Evolutionary conservation across 2,797 vertebrate genomes (phyloP), one percentile per base, ranked within the genome.

Genomic region (Pampus argenteus): DNA sequence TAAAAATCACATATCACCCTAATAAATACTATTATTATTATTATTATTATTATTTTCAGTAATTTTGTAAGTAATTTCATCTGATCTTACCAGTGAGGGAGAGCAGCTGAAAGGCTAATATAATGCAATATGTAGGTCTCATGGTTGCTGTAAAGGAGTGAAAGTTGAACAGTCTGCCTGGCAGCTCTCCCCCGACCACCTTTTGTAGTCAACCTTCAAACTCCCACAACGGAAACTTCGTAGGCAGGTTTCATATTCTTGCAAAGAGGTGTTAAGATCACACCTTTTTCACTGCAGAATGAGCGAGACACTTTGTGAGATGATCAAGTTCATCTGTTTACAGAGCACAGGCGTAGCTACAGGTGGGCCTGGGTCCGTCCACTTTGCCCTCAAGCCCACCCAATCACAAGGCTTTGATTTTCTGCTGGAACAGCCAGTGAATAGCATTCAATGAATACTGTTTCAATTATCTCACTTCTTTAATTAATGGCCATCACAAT

Each of bases 41-140:
- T 40, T 40, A 40, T 15, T 40, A 40, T 40, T 40, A 40, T 40
- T 40, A 15, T 40, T 40, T 40, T 40, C 14, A 15, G 5, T 65
- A 14, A 14, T 23, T 20, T 36, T 44, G 0, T 65, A 23, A 66
- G 1, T 0, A 4, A 13, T 42, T 14, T 22, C 0, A 47, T 59
- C 0, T 34, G 0, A 29, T 22, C 81, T 91, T 87, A 93, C 93
- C 90, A 6, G 87, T 34, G 40, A 85, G 26, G 9, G 69, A 65
- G 59, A 86, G 47, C 28, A 86, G 44, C 28, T 66, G 66, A 52
- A 85, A n/a, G 31, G 81, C 23, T 2, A 66, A 28, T 26, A 81
- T 0, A 6, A 81, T 5, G 55, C 40, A 36, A 66, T 45, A 31
- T 6, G 51, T 11, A 3, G 55, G 31, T 11, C 69, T 86, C 80